Evolutionary conservation across 2,797 vertebrate species (phyloP), one percentile per base, ranked within the genome.

Genomic region (Myoxocephalus aenaeus): DNA sequence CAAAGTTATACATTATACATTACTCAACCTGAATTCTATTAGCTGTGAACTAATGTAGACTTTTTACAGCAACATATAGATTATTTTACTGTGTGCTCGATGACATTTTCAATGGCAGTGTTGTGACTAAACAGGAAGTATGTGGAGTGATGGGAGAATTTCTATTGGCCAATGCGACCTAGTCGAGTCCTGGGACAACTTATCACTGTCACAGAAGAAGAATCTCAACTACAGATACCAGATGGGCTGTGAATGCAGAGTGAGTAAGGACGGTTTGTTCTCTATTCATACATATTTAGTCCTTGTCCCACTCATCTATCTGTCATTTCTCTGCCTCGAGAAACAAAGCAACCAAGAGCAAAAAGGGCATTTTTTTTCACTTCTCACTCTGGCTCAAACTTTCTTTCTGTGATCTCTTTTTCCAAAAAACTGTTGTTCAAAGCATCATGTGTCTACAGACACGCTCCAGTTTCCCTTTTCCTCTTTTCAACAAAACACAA

Each of bases 141-240:
- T 98, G 91, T 95, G 94, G 90, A 92, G 81, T 7, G 96, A 98
- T 25, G 96, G 96, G 51, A 97, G 96, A 93, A 94, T 99, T 84
- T 93, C 95, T 67, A 95, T 98, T 79, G 95, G 96, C 58, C 90
- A 98, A 73, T 99, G 98, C 85, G 96, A 97, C 92, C 95, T 97
- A 51, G 94, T 96, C 7, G 94, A 96, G 79, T 95, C 94, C 0
- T 99, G 98, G 98, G 96, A 98, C 69, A 95, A 96, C 73, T 88
- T 99, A 61, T 96, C 97, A 25, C 75, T 95, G 81, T 95, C 96
- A 54, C 97, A 98, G 86, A 98, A 95, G 91, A 96, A 96, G 89
- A 97, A 96, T 82, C 95, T 99, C 67, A 97, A 98, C 86, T 96
- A 98, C 90, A 95, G 95, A 92, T 98, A 98, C 89, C 95, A 97